Evolutionary conservation across 2,888 invertebrate genomes (phyloP).

Genomic region (Eupeodes luniger): DNA sequence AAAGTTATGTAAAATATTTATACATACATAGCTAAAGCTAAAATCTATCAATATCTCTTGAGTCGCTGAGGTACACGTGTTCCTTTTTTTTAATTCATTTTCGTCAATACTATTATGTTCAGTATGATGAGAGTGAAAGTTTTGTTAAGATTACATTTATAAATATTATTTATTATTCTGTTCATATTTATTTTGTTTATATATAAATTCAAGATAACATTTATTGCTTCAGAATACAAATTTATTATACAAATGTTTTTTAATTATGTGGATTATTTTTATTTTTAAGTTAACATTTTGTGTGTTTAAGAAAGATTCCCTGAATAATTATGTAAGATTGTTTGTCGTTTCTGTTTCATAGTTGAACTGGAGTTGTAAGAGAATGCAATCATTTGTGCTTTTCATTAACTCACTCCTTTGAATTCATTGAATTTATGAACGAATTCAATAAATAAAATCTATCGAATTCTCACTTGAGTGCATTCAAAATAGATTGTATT

Average conservation of each 20-base stretch:
- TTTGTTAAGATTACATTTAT: slow-evolving; percentile 27
- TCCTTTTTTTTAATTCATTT: slow-evolving; percentile 78
- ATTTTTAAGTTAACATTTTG: not conserved
- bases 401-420: not conserved
- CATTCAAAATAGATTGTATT: not conserved
- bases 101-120: slow-evolving; percentile 47
- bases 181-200: slow-evolving; percentile 4
- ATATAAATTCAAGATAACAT: slow-evolving; percentile 60
- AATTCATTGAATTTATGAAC: too few relatives aligned
- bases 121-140: slow-evolving; percentile 63
- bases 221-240: slow-evolving; percentile 74
- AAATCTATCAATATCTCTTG: slow-evolving; percentile 77
- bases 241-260: slow-evolving; percentile 37
- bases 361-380: not conserved
- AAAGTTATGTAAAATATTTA: slow-evolving; percentile 75
- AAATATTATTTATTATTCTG: slow-evolving; percentile 36
- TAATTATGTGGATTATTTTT: slow-evolving; percentile 36
- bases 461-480: not conserved
- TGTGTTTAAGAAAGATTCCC: not conserved
- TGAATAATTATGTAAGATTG: slow-evolving; percentile 34
- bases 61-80: slow-evolving; percentile 82
- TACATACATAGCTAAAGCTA: slow-evolving; percentile 65
- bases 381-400: not conserved
- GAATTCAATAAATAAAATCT: not conserved
- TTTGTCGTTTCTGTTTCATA: slow-evolving; percentile 21